Evolutionary conservation across 2,113 vertebrate genomes (phyloP).

Genomic region (sheep (Ovis aries)): DNA sequence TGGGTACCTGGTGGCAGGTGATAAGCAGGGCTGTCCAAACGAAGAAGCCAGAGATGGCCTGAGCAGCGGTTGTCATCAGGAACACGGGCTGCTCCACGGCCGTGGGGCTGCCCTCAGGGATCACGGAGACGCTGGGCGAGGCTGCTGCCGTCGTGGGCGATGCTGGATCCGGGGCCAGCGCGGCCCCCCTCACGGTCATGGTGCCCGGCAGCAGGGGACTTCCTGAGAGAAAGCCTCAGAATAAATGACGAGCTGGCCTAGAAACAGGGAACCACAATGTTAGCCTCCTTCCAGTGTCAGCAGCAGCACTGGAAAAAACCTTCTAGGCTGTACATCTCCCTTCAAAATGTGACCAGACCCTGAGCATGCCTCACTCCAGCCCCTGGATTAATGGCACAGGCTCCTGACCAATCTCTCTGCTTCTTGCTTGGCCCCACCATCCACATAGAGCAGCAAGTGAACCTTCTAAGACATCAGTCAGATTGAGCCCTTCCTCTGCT

Average conservation of each 20-base stretch:
- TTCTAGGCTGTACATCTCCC: not conserved
- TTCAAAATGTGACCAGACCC: not conserved
- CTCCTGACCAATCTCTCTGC: not conserved
- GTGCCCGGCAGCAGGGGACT: constrained; percentile 56
- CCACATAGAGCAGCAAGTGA: not conserved
- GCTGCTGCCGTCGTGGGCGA: constrained; percentile 78
- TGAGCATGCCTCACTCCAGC: not conserved
- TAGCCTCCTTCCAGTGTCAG: not conserved
- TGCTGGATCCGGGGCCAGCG: constrained; percentile 72
- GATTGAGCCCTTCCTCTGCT: not conserved
- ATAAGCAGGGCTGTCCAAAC: constrained; percentile 96
- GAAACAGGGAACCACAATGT: not conserved
- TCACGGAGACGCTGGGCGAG: constrained; percentile 83
- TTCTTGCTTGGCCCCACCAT: not conserved
- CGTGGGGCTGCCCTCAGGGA: constrained; percentile 83
- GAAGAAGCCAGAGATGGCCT: constrained; percentile 94
- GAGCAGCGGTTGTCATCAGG: constrained; percentile 94
- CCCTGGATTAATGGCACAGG: not conserved
- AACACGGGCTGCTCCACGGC: constrained; percentile 89
- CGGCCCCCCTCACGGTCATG: constrained; percentile 80
- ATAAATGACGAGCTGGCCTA: not conserved
- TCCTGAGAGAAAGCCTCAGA: constrained; percentile 1
- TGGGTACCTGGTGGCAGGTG: constrained; percentile 94
- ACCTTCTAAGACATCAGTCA: not conserved
- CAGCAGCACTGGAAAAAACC: rapidly evolving